phyloP scores from a whole-genome alignment of 2,888 invertebrate species.

The Watsonalla cultraria region DNA sequence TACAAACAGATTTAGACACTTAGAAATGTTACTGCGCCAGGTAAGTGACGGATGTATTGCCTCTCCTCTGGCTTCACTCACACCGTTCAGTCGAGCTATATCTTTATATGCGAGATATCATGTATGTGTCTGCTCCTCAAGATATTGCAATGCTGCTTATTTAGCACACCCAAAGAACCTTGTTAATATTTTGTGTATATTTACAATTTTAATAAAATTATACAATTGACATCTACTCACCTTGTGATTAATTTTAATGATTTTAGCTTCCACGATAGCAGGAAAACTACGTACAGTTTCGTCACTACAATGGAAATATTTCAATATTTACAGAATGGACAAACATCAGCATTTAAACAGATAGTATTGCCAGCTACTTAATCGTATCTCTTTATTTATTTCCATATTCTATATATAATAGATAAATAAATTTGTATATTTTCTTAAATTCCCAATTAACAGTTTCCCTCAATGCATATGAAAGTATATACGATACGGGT shows the following conservation, averaged over 20 bases:
- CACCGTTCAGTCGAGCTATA: slow-evolving; percentile 41
- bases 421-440: too few relatives aligned
- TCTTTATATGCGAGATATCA: slow-evolving; percentile 47
- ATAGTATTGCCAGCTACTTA: too few relatives aligned
- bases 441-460: too few relatives aligned
- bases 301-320: too few relatives aligned
- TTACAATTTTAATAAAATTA: background rate
- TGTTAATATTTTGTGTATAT: background rate
- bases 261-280: too few relatives aligned
- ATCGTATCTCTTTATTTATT: too few relatives aligned
- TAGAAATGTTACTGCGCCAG: slow-evolving; percentile 26
- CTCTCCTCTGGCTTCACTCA: slow-evolving; percentile 43
- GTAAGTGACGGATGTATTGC: slow-evolving; percentile 32
- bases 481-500: too few relatives aligned
- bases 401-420: too few relatives aligned
- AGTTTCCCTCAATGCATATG: too few relatives aligned
- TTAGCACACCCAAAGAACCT: background rate
- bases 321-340: too few relatives aligned
- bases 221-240: background rate
- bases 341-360: too few relatives aligned
- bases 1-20: slow-evolving; percentile 19
- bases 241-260: background rate
- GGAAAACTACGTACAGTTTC: too few relatives aligned
- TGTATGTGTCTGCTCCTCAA: slow-evolving; percentile 44
- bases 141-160: slow-evolving; percentile 37